Conservation (phyloP, 92 coral and sea anemone genomes). For the Ricordea florida region DNA sequence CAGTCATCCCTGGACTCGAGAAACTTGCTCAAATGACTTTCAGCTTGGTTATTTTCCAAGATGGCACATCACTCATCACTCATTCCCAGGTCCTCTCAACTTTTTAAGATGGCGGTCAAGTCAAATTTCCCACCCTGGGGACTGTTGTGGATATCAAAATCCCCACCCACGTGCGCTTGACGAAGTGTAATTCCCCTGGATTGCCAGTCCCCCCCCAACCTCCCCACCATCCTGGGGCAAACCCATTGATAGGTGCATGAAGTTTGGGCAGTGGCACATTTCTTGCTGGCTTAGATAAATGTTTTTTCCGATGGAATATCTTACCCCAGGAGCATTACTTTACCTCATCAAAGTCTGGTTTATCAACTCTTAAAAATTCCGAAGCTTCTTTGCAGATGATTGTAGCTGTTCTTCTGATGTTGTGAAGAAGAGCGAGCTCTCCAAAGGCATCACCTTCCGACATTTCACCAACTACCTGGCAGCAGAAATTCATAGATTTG, state of each 20-base stretch:
- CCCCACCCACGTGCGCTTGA: neutral
- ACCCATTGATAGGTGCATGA: slow-evolving; percentile 11
- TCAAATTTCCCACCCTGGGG: neutral
- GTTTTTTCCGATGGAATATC: no score
- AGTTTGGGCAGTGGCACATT: no score
- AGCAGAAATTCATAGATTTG: neutral
- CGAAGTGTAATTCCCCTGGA: neutral
- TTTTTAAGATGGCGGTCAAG: neutral
- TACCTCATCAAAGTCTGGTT: slow-evolving; percentile 96
- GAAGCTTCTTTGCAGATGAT: slow-evolving; percentile 82
- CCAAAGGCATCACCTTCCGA: slow-evolving; percentile 95
- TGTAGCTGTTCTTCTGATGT: slow-evolving; percentile 92
- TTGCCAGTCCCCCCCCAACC: no score
- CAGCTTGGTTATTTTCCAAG: slow-evolving; percentile 21
- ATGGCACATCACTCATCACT: slow-evolving; percentile 5
- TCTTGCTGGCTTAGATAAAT: no score
- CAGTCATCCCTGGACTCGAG: slow-evolving; percentile 36
- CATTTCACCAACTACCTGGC: slow-evolving; percentile 94
- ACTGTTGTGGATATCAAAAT: neutral
- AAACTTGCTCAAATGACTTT: slow-evolving; percentile 24
- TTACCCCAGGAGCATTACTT: neutral
- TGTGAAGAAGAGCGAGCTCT: slow-evolving; percentile 92
- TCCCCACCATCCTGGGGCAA: no score
- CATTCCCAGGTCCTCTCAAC: no score
- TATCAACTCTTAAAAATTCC: slow-evolving; percentile 93